Evolutionary conservation across 2,113 vertebrate genomes (phyloP), one percentile per base, ranked within the genome.

Genomic region (Clarias macrocephalus): DNA sequence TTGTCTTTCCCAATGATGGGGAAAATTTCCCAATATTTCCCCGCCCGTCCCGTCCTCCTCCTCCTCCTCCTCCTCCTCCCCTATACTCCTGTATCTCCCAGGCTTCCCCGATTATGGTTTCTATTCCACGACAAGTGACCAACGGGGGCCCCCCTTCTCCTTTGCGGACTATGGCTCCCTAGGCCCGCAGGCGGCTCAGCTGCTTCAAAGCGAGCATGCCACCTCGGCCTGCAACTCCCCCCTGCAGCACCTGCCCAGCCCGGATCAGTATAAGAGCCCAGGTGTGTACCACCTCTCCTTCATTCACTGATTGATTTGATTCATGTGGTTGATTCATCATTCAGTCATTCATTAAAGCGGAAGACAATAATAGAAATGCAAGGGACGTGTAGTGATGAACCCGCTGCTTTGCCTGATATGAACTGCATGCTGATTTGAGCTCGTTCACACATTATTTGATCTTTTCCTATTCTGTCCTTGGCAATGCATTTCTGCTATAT

Each of bases 191-290:
- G 92, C 94, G 81, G 91, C 94, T 91, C 94, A 95, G 93, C 93
- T 95, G 91, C 93, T 95, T 84, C 94, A 93, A 90, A 94, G 93
- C 89, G 94, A 95, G 92, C 95, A 93, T 91, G 92, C 93, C 92
- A 92, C 91, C 83, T 95, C 94, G 68, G 92, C 94, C 89, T 95
- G 94, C 93, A 94, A 93, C 92, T 94, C 92, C 82, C 87, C 88
- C 70, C 25, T 93, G 83, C 91, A 86, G 90, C 91, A 93, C 91
- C 91, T 94, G 90, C 92, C 92, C 92, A 93, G 86, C 91, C 92
- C 94, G 92, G 93, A 95, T 92, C 95, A 94, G 89, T 95, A 95
- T 94, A 95, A 95, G 91, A 95, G 90, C 93, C 93, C 93, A 95
- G 94, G 95, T 95, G 93, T 93, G 94, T 95, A 94, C 92, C 85